Evolutionary conservation across 2,888 invertebrate species (phyloP).

Genomic region (Thereva nobilitata): DNA sequence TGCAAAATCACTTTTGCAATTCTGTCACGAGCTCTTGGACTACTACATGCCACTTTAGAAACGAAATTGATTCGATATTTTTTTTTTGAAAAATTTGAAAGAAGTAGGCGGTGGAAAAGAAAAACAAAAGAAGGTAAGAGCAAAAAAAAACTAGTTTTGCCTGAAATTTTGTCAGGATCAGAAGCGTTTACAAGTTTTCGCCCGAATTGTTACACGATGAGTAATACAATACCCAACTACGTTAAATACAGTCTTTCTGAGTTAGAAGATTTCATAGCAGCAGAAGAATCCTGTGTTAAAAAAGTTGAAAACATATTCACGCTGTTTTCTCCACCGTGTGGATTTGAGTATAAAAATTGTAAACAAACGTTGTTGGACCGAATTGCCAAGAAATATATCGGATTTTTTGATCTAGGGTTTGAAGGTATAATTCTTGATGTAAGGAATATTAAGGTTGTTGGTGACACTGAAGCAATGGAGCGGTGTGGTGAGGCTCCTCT

Average conservation of each 20-base stretch:
- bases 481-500: slow-evolving; percentile 62
- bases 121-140: too few species aligned
- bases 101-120: too few species aligned
- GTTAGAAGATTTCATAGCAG: slow-evolving; percentile 59
- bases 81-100: too few species aligned
- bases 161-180: too few species aligned
- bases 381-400: slow-evolving; percentile 57
- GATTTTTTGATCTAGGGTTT: slow-evolving; percentile 61
- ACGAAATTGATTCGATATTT: too few species aligned
- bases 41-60: too few species aligned
- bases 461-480: slow-evolving; percentile 59
- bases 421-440: slow-evolving; percentile 66
- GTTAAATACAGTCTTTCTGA: slow-evolving; percentile 57
- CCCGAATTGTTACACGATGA: slow-evolving; percentile 46
- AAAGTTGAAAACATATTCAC: slow-evolving; percentile 59
- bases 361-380: slow-evolving; percentile 59
- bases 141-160: too few species aligned
- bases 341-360: slow-evolving; percentile 60
- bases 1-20: too few species aligned
- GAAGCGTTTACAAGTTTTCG: too few species aligned
- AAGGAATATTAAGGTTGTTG: slow-evolving; percentile 63
- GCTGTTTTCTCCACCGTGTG: slow-evolving; percentile 62
- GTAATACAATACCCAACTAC: slow-evolving; percentile 52
- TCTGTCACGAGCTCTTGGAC: too few species aligned
- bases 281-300: slow-evolving; percentile 60